Evolutionary conservation across 2,888 invertebrate species (phyloP), one percentile per base, ranked within the genome.

Genomic region (Patella depressa): DNA sequence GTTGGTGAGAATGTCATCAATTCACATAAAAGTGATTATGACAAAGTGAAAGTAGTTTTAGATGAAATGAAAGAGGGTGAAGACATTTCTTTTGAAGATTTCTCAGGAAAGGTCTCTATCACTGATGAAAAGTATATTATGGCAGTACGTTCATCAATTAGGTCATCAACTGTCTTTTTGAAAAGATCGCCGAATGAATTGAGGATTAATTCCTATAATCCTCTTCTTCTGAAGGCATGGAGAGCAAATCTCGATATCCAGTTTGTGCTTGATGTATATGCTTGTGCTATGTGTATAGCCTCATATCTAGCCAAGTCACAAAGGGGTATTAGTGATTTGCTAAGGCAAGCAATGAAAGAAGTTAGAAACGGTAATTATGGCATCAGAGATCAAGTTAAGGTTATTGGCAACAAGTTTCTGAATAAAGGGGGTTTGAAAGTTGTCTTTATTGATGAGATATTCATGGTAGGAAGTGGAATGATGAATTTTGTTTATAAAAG

Each of bases 391-490:
- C n/a, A n/a, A n/a, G n/a, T n/a, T n/a, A n/a, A n/a, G n/a, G n/a
- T n/a, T n/a, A n/a, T n/a, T n/a, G n/a, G n/a, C n/a, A n/a, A n/a
- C n/a, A n/a, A n/a, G n/a, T n/a, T n/a, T n/a, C n/a, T n/a, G n/a
- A n/a, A n/a, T n/a, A n/a, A n/a, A 2, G 29, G 29, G 29, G 29
- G 29, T 29, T 29, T 29, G 29, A 29, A 29, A 29, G 29, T 29
- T 29, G 29, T 29, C 29, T 29, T 29, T 29, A 29, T 29, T 29
- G 29, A 83, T 80, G 83, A 83, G 76, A 78, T 83, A 19, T 82
- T 80, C 7, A 83, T 82, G 82, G 82, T 82, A 54, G 82, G 83
- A 12, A 55, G 14, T n/a, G 53, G 34, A n/a, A 79, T 81, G 79
- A 73, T 83, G 11, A 74, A 78, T 71, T 75, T 53, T 72, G 57